Conservation (phyloP, 2,113 vertebrate genomes). For the Hippoglossus stenolepis region DNA sequence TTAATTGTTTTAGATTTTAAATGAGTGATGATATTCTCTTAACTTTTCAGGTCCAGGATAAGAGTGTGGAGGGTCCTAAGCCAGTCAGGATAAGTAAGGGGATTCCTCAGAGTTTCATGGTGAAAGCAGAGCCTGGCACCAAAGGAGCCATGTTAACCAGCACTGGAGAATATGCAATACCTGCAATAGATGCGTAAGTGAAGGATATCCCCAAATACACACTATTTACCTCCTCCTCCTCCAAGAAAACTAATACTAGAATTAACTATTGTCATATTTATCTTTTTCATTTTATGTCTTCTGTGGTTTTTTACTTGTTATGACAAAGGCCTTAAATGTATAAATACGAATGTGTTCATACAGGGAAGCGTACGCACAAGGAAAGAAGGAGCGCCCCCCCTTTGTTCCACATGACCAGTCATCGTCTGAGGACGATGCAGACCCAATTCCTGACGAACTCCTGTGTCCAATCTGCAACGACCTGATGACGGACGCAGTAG, state of each 20-base stretch:
- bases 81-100: slow-evolving; percentile 97
- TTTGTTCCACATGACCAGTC: slow-evolving; percentile 94
- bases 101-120: slow-evolving; percentile 98
- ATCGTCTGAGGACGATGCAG: slow-evolving; percentile 93
- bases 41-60: slow-evolving; percentile 85
- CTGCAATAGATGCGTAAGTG: slow-evolving; percentile 96
- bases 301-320: not conserved
- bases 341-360: not conserved
- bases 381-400: slow-evolving; percentile 98
- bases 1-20: not conserved
- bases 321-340: not conserved
- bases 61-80: slow-evolving; percentile 92
- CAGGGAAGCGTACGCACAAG: slow-evolving; percentile 96
- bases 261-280: not conserved
- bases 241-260: not conserved
- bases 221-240: not conserved
- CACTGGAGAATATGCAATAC: slow-evolving; percentile 97
- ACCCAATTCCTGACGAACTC: slow-evolving; percentile 96
- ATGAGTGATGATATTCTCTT: not conserved
- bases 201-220: not conserved
- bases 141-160: slow-evolving; percentile 99
- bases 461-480: slow-evolving; percentile 98
- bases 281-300: too few relatives aligned
- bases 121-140: slow-evolving; percentile 96
- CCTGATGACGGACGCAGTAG: slow-evolving; percentile 96